A percentile compares a stretch with the other conserved stretches of the same genome.
phyloP scores from a whole-genome alignment of 2,888 invertebrate genomes.

The Palloptera scutellata region DNA sequence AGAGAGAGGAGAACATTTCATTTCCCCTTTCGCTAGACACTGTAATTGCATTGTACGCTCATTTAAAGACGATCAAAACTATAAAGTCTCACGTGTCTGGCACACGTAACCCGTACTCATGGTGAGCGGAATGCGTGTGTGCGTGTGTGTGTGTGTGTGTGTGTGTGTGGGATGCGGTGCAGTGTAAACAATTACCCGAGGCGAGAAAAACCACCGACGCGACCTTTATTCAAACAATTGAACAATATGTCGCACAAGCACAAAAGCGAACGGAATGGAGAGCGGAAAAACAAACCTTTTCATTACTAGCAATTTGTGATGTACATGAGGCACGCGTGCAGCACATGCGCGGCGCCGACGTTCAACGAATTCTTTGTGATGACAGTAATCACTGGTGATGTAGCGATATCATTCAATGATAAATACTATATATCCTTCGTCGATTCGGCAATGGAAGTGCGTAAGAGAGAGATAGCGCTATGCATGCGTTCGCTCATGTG shows the following conservation, averaged over 20 bases:
- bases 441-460: too few species aligned
- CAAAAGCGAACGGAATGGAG: conserved; percentile 2
- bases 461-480: too few species aligned
- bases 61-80: conserved; percentile 44
- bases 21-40: too few species aligned
- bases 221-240: conserved; percentile 45
- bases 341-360: conserved; percentile 34
- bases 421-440: too few species aligned
- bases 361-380: conserved; percentile 44
- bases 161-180: neutral
- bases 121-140: conserved; percentile 30
- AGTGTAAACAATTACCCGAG: conserved; percentile 51
- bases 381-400: conserved; percentile 62
- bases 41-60: conserved; percentile 26
- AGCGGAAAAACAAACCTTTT: conserved; percentile 52
- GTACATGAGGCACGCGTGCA: conserved; percentile 46
- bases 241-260: conserved; percentile 49
- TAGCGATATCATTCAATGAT: conserved; percentile 38
- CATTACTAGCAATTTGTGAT: conserved; percentile 51
- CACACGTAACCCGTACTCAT: conserved; percentile 20
- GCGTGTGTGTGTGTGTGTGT: neutral
- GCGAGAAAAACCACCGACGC: conserved; percentile 60
- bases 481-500: too few species aligned
- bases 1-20: too few species aligned
- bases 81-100: conserved; percentile 32